phyloP scores from a whole-genome alignment of 2,888 invertebrate species.

The Elmis aenea region DNA sequence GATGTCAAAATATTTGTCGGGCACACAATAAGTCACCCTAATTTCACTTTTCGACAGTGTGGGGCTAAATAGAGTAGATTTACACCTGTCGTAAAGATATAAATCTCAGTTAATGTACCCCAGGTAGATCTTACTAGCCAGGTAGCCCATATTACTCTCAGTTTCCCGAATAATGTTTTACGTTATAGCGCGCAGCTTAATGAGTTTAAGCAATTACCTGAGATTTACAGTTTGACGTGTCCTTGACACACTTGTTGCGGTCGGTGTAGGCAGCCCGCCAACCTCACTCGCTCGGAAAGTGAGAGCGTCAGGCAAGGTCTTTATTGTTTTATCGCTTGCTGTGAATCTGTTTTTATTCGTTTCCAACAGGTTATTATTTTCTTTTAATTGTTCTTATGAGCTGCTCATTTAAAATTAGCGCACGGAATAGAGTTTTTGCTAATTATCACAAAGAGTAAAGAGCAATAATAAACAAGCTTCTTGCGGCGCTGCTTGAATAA shows the following conservation, averaged over 20 bases:
- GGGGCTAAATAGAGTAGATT: neutral
- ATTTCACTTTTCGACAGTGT: neutral
- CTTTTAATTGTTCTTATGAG: slow-evolving; percentile 3
- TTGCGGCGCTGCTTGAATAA: too few relatives aligned
- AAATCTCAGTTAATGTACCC: too few relatives aligned
- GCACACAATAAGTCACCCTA: slow-evolving; percentile 1
- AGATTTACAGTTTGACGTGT: slow-evolving; percentile 28
- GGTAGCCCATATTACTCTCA: slow-evolving; percentile 6
- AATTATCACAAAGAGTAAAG: too few relatives aligned
- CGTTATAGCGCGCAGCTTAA: slow-evolving; percentile 15
- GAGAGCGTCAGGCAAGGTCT: slow-evolving; percentile 24
- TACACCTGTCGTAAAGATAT: slow-evolving; percentile 5
- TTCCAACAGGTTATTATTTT: slow-evolving; percentile 12
- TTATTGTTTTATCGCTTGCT: slow-evolving; percentile 14
- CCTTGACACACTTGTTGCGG: slow-evolving; percentile 30
- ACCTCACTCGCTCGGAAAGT: slow-evolving; percentile 26
- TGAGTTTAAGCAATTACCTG: slow-evolving; percentile 28
- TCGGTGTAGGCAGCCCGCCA: slow-evolving; percentile 13
- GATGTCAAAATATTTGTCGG: slow-evolving; percentile 15
- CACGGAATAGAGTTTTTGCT: too few relatives aligned
- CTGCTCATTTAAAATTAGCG: too few relatives aligned
- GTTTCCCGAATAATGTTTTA: slow-evolving; percentile 13
- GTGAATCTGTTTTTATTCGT: slow-evolving; percentile 10
- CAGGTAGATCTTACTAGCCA: slow-evolving; percentile 6
- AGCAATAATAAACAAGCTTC: too few relatives aligned